phyloP scores from a whole-genome alignment of 2,113 vertebrate genomes.

The Rhineura floridana region DNA sequence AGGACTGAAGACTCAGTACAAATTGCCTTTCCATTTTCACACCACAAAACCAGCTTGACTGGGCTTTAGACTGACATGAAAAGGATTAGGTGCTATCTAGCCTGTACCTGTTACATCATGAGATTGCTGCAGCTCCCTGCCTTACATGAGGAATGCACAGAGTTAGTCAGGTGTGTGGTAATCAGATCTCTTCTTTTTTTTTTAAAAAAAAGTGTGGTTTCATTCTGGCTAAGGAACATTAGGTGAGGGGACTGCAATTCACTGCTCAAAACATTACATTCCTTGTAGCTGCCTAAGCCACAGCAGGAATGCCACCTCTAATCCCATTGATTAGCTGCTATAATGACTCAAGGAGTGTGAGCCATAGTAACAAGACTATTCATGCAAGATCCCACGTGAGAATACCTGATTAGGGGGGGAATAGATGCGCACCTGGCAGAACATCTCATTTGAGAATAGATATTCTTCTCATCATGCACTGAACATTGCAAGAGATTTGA shows the following conservation, averaged over 20 bases:
- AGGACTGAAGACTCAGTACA: not conserved
- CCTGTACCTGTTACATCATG: constrained; percentile 2
- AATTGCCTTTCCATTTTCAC: constrained; percentile 17
- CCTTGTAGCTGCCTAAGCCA: not conserved
- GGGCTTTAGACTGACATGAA: constrained; percentile 2
- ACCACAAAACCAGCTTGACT: not conserved
- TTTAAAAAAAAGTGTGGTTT: not conserved
- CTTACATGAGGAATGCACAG: not conserved
- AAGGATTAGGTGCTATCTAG: not conserved
- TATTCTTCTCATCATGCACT: not conserved
- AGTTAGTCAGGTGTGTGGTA: not conserved
- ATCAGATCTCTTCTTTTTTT: not conserved
- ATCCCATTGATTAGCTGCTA: constrained; percentile 10
- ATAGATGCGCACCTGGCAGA: not conserved
- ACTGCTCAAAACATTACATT: not conserved
- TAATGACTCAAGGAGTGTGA: constrained; percentile 1
- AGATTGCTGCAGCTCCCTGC: not conserved
- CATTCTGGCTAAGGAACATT: not conserved
- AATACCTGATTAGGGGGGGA: not conserved
- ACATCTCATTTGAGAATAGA: not conserved
- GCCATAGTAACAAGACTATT: not conserved
- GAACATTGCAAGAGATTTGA: not conserved
- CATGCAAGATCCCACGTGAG: not conserved
- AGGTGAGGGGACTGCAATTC: not conserved
- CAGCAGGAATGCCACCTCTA: not conserved